phyloP scores from a whole-genome alignment of 2,113 vertebrate species.

The Motacilla alba region DNA sequence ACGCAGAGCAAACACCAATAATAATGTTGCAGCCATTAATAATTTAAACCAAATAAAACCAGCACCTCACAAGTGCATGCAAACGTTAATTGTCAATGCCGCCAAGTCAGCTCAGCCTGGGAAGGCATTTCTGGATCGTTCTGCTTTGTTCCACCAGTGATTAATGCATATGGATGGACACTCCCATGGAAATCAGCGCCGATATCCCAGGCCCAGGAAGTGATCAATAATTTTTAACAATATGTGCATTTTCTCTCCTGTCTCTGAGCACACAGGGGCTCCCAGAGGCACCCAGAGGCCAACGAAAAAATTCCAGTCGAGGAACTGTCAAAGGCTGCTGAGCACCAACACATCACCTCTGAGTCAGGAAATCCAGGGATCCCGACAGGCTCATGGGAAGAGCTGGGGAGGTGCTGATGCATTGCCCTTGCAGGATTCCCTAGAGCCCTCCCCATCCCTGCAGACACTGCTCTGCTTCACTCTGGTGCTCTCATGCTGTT shows the following conservation, averaged over 20 bases:
- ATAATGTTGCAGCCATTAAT: conserved; percentile 6
- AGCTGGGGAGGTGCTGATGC: neutral
- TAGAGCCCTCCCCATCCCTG: neutral
- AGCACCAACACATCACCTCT: neutral
- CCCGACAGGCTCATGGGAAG: neutral
- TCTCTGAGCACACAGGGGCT: neutral
- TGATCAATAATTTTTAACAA: neutral
- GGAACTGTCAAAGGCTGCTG: neutral
- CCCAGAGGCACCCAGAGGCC: neutral
- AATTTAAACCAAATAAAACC: conserved; percentile 34
- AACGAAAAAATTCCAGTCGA: neutral
- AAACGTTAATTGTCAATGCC: neutral
- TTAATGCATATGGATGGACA: neutral
- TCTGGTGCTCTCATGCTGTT: neutral
- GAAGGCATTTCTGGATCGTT: neutral
- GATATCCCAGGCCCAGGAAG: neutral
- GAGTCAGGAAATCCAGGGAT: neutral
- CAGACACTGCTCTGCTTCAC: neutral
- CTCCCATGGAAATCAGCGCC: neutral
- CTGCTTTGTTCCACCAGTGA: neutral
- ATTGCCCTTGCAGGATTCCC: neutral
- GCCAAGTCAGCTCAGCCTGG: neutral
- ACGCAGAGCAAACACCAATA: neutral
- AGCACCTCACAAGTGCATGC: neutral
- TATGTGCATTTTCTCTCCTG: neutral